These are phyloP conservation scores for Halichoeres trimaculatus DNA, from an alignment of 2,113 vertebrate species.

Conservation along the genomic window DNA sequence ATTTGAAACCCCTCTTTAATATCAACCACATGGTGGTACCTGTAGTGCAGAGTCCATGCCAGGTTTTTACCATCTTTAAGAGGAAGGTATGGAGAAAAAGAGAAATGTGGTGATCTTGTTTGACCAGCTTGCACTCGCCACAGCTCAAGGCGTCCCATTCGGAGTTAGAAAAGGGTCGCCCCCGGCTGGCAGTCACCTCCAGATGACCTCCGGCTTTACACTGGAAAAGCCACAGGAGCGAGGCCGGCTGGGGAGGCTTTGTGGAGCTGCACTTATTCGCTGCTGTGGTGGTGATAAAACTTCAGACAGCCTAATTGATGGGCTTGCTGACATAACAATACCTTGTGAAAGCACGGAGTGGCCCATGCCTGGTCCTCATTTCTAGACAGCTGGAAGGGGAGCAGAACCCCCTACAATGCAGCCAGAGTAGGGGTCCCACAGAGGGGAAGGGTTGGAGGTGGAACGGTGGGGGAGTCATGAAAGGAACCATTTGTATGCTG, in stretches of 20 bases:
- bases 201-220: conserved; percentile 88
- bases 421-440: conserved; percentile 71
- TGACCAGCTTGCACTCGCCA: conserved; percentile 67
- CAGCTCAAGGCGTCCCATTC: conserved; percentile 80
- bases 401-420: conserved; percentile 85
- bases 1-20: conserved; percentile 89
- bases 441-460: conserved; percentile 54
- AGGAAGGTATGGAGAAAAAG: conserved; percentile 17
- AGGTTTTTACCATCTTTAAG: conserved; percentile 50
- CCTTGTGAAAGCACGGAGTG: conserved; percentile 94
- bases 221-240: conserved; percentile 90
- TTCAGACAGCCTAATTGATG: conserved; percentile 99
- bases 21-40: conserved; percentile 93
- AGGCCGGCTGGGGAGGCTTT: conserved; percentile 89
- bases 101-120: conserved; percentile 26
- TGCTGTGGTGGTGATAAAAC: conserved; percentile 98
- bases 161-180: conserved; percentile 85
- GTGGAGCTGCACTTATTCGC: conserved; percentile 93
- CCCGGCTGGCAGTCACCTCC: conserved; percentile 95
- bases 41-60: conserved; percentile 64
- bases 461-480: conserved; percentile 67
- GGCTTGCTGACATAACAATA: conserved; percentile 99
- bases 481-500: conserved; percentile 80
- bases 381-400: conserved; percentile 95
- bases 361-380: conserved; percentile 95